These are phyloP conservation scores for Dasyornis broadbenti DNA, from an alignment of 2,113 vertebrate genomes.

Conservation along the genomic window DNA sequence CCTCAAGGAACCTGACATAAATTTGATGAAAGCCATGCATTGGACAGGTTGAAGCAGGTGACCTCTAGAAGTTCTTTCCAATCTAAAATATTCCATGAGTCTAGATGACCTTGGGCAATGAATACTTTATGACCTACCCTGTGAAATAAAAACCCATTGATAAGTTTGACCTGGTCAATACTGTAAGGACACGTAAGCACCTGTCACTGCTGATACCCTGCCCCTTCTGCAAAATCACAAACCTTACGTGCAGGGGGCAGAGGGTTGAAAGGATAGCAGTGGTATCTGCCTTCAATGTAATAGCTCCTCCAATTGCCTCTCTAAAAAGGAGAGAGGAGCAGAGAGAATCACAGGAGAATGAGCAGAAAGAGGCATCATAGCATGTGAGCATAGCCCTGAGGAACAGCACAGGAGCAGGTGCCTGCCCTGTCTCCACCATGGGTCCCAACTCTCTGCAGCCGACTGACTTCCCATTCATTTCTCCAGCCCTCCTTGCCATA, in stretches of 20 bases:
- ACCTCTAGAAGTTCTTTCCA: slow-evolving; percentile 57
- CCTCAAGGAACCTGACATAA: not conserved
- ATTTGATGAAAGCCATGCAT: not conserved
- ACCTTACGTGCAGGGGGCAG: not conserved
- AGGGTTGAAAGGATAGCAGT: not conserved
- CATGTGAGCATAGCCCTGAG: not conserved
- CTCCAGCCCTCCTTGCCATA: not conserved
- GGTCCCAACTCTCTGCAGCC: not conserved
- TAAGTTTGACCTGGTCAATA: slow-evolving; percentile 67
- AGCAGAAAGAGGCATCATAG: not conserved
- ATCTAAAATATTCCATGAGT: slow-evolving; percentile 56
- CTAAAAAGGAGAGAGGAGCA: not conserved
- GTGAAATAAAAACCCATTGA: slow-evolving; percentile 62
- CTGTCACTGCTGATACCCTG: slow-evolving; percentile 51
- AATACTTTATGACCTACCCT: slow-evolving; percentile 55
- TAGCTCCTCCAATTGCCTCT: not conserved
- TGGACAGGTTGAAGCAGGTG: not conserved
- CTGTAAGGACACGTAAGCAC: not conserved
- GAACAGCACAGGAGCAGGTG: not conserved
- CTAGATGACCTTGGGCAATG: slow-evolving; percentile 47
- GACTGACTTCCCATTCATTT: not conserved
- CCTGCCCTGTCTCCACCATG: not conserved
- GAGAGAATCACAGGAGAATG: not conserved
- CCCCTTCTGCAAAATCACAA: slow-evolving; percentile 27
- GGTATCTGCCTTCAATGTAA: not conserved